Evolutionary conservation across 2,113 vertebrate species (phyloP), one percentile per base, ranked within the genome.

Genomic region (Cyanistes caeruleus): DNA sequence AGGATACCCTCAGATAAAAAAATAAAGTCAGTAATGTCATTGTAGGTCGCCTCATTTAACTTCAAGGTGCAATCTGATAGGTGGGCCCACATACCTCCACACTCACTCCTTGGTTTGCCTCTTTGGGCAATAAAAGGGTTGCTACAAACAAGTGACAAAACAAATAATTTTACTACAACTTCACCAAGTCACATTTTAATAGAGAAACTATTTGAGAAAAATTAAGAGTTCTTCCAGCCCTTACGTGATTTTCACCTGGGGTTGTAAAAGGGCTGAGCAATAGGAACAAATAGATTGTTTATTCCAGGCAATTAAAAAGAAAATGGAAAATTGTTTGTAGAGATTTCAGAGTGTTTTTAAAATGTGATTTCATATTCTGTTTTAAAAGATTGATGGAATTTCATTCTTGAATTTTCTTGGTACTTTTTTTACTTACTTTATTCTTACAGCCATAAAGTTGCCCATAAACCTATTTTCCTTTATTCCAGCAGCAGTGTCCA

Each of bases 371-470:
- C 67, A 22, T 52, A 84, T 48, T 78, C 62, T 86, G 37, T 74
- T 95, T 41, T 65, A 91, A 90, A 80, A 78, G 8, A 23, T 84
- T n/a, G 10, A 22, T 90, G 75, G 78, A 88, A 86, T 94, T 58
- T 81, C 59, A 68, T 95, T 94, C 60, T 77, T 78, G 37, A 28
- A 73, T 81, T 95, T 94, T 90, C 51, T 94, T 87, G 76, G 64
- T 30, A 65, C 21, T 55, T 90, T 90, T 94, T 82, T 12, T 3
- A 60, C n/a, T 91, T 80, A 41, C 19, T 90, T 81, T 87, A 63
- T 87, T 95, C 73, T 88, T 76, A 51, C 39, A 80, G 46, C 14
- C 46, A 56, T 78, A 73, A 95, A 69, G 58, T 79, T 92, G 21
- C 12, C 62, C 70, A 83, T 94, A 95, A 95, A 90, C 56, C 43